phyloP scores from a whole-genome alignment of 2,113 vertebrate species.

The Sylvilagus bachmani region DNA sequence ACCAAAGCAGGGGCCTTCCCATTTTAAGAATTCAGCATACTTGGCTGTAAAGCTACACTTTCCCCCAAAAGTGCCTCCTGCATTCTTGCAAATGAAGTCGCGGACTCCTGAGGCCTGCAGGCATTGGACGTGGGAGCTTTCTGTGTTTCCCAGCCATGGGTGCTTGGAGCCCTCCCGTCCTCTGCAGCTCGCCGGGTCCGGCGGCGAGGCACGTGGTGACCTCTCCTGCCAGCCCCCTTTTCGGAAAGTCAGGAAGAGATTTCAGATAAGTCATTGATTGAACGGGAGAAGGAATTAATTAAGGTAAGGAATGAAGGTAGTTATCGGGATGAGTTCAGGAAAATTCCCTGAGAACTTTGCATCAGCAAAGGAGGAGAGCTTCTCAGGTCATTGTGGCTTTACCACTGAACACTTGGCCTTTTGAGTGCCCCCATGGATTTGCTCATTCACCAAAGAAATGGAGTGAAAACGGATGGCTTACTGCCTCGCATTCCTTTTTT shows the following conservation, averaged over 20 bases:
- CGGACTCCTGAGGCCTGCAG: background rate
- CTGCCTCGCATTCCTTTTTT: background rate
- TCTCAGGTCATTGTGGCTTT: slow-evolving; percentile 65
- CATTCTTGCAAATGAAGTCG: background rate
- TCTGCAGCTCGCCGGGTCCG: background rate
- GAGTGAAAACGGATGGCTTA: background rate
- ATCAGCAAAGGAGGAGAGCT: slow-evolving; percentile 59
- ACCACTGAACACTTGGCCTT: slow-evolving; percentile 54
- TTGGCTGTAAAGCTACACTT: slow-evolving; percentile 1
- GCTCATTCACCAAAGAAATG: slow-evolving; percentile 53
- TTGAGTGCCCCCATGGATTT: slow-evolving; percentile 44
- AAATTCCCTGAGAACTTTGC: slow-evolving; percentile 73
- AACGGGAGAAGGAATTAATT: slow-evolving; percentile 74
- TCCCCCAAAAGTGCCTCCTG: background rate
- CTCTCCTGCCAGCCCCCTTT: background rate
- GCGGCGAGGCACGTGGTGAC: background rate
- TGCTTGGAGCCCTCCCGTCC: background rate
- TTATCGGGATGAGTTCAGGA: slow-evolving; percentile 63
- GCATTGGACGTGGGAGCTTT: background rate
- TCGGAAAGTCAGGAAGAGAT: slow-evolving; percentile 58
- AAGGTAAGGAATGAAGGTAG: slow-evolving; percentile 66
- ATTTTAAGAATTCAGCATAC: slow-evolving; percentile 48
- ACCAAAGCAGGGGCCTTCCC: slow-evolving; percentile 40
- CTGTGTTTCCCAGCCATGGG: background rate
- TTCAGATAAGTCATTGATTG: slow-evolving; percentile 66